Conservation (phyloP, 2,888 invertebrate species). For the Rotaria macrura region DNA sequence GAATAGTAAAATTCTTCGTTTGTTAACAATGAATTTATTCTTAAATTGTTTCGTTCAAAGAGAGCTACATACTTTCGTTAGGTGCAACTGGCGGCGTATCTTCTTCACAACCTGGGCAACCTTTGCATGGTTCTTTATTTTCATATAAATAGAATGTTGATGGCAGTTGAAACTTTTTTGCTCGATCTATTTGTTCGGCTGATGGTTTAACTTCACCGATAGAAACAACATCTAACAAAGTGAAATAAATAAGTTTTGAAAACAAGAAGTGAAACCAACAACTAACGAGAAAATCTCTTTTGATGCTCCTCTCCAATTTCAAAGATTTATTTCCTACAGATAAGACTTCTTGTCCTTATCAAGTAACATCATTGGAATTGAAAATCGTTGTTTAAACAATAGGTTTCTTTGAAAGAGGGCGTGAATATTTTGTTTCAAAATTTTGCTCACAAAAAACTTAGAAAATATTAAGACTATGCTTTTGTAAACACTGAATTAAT, state of each 20-base stretch:
- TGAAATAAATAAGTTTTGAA: too few species aligned
- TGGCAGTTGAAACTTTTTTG: conserved; percentile 42
- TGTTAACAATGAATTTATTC: background rate
- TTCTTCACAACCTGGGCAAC: conserved; percentile 46
- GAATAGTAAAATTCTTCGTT: too few species aligned
- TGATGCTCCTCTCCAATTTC: too few species aligned
- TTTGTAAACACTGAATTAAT: too few species aligned
- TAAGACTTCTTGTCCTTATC: too few species aligned
- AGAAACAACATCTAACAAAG: conserved; percentile 39
- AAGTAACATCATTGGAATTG: too few species aligned
- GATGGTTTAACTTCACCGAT: conserved; percentile 40
- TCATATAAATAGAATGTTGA: conserved; percentile 46
- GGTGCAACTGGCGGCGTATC: conserved; percentile 20
- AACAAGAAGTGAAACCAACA: background rate
- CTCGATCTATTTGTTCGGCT: conserved; percentile 40
- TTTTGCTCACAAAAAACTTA: too few species aligned
- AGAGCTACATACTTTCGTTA: background rate
- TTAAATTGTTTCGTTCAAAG: background rate
- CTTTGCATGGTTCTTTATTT: conserved; percentile 41
- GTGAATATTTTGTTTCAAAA: too few species aligned
- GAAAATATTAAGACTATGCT: too few species aligned
- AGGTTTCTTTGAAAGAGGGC: too few species aligned
- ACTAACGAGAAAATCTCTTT: background rate
- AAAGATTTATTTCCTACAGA: too few species aligned
- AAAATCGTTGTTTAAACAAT: too few species aligned